Evolutionary conservation across 2,797 vertebrate genomes (phyloP).

Genomic region (Acanthopagrus latus): DNA sequence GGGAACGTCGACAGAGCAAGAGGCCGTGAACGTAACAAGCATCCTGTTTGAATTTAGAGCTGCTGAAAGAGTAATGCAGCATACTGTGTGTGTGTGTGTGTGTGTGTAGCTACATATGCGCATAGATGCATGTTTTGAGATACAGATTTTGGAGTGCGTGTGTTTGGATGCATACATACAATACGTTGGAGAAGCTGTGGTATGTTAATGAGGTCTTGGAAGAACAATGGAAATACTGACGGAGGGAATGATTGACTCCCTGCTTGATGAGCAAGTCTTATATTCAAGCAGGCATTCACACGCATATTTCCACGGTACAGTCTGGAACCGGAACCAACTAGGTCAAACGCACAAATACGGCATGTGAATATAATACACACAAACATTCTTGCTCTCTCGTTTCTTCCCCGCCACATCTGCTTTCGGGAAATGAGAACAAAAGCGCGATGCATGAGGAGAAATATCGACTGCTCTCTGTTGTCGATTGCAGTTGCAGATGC

Average conservation of each 20-base stretch:
- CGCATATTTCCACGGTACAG: background rate
- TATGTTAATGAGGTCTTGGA: constrained; percentile 22
- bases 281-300: constrained; percentile 30
- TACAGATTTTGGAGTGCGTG: background rate
- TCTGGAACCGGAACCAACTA: background rate
- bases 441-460: constrained; percentile 2
- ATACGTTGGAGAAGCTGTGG: background rate
- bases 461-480: constrained; percentile 4
- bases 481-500: constrained; percentile 3
- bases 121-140: background rate
- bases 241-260: constrained; percentile 40
- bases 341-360: constrained; percentile 7
- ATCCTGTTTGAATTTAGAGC: constrained; percentile 7
- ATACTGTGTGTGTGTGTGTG: background rate
- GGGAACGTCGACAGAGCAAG: background rate
- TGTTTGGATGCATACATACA: background rate
- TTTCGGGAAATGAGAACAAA: constrained; percentile 21
- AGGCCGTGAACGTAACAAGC: constrained; percentile 5
- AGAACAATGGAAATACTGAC: constrained; percentile 31
- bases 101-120: too few species aligned
- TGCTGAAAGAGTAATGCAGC: background rate
- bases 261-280: constrained; percentile 41
- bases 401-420: constrained; percentile 6
- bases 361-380: background rate
- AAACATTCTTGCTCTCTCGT: background rate